Evolutionary conservation across 2,113 vertebrate species (phyloP).

Genomic region (Azemiops feae): DNA sequence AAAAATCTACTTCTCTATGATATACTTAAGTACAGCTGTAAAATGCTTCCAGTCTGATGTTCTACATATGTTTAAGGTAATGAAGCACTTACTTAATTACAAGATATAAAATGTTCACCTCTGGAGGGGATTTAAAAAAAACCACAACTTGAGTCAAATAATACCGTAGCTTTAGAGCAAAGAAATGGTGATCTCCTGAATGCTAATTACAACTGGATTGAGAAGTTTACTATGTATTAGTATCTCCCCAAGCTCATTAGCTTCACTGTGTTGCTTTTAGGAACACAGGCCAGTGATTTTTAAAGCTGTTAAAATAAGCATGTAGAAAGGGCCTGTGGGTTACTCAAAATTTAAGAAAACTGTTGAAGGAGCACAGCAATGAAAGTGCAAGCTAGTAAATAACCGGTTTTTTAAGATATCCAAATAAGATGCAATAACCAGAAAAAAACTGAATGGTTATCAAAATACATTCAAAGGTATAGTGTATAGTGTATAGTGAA

Average conservation of each 20-base stretch:
- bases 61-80: not conserved
- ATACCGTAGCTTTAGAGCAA: not conserved
- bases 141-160: conserved; percentile 6
- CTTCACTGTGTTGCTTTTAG: conserved; percentile 36
- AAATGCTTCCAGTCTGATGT: not conserved
- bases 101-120: not conserved
- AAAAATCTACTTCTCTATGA: not conserved
- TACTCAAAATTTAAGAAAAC: not conserved
- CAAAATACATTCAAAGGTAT: not conserved
- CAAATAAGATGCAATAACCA: not conserved
- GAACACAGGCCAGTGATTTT: conserved; percentile 26
- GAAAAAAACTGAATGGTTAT: not conserved
- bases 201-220: conserved; percentile 54
- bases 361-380: not conserved
- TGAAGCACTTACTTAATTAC: conserved; percentile 4
- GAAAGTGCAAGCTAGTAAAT: not conserved
- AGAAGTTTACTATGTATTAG: conserved; percentile 54
- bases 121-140: not conserved
- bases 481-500: not conserved
- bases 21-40: not conserved
- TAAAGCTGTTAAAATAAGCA: conserved; percentile 30
- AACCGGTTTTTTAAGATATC: not conserved
- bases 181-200: conserved; percentile 36
- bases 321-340: not conserved
- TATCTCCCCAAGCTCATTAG: conserved; percentile 62